phyloP scores from a whole-genome alignment of 2,888 invertebrate species.

The Drosophila kanekoi region DNA sequence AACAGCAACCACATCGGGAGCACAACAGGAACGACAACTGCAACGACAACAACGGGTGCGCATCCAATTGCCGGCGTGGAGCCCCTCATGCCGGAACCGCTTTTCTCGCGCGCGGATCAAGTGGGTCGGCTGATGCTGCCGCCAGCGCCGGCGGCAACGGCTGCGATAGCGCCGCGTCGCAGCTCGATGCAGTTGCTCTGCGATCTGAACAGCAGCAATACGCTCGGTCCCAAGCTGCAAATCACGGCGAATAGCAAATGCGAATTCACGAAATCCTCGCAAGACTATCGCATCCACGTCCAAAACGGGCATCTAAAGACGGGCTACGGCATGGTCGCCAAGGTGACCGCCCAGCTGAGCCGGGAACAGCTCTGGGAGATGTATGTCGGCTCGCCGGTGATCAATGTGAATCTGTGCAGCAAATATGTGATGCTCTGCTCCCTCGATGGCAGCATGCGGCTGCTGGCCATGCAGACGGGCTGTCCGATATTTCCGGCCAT shows the following conservation, averaged over 20 bases:
- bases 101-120: conserved; percentile 11
- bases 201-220: conserved; percentile 34
- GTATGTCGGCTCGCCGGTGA: conserved; percentile 86
- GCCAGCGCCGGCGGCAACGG: conserved; percentile 13
- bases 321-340: conserved; percentile 87
- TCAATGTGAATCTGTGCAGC: conserved; percentile 83
- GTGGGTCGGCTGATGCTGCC: conserved; percentile 39
- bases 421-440: conserved; percentile 84
- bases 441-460: conserved; percentile 83
- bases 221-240: conserved; percentile 65
- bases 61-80: conserved; percentile 6
- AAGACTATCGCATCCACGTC: conserved; percentile 86
- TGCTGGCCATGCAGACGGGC: conserved; percentile 81
- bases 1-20: not conserved
- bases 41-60: not conserved
- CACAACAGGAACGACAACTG: not conserved
- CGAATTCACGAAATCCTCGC: conserved; percentile 84
- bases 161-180: conserved; percentile 20
- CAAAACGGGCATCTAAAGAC: conserved; percentile 86
- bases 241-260: conserved; percentile 75
- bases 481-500: conserved; percentile 82
- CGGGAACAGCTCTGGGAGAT: conserved; percentile 89
- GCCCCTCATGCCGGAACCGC: conserved; percentile 24
- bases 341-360: conserved; percentile 86
- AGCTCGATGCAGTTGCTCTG: conserved; percentile 30